phyloP scores from a whole-genome alignment of 53 echinoderm and acorn worm species.

The Glandiceps talaboti region DNA sequence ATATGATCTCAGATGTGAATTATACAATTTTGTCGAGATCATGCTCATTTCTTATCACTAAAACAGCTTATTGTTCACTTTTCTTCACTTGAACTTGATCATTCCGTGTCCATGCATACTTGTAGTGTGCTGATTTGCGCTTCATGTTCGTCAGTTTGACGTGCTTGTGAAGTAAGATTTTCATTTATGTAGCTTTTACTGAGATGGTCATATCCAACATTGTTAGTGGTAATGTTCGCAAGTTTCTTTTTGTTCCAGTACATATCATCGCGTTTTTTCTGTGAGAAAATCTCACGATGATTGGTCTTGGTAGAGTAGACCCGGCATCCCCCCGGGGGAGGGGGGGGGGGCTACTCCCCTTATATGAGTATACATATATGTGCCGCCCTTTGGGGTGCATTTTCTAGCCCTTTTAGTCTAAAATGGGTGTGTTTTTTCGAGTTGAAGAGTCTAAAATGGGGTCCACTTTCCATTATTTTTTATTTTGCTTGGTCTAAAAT shows the following conservation, averaged over 20 bases:
- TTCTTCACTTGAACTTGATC: neutral
- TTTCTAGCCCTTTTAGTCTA: too few relatives aligned
- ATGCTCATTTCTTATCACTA: neutral
- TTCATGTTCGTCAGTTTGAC: neutral
- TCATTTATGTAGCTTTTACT: neutral
- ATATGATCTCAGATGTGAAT: neutral
- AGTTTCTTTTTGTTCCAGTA: neutral
- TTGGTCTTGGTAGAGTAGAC: neutral
- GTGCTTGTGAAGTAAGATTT: neutral
- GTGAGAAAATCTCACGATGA: neutral
- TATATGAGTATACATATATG: too few relatives aligned
- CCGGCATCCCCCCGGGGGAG: too few relatives aligned
- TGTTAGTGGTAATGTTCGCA: neutral
- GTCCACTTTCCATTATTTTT: too few relatives aligned
- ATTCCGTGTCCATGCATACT: neutral
- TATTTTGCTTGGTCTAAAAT: too few relatives aligned
- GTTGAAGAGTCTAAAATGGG: too few relatives aligned
- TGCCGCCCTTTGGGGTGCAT: too few relatives aligned
- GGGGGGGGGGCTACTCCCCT: too few relatives aligned
- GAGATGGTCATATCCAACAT: neutral
- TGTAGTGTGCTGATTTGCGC: neutral
- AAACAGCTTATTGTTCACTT: neutral
- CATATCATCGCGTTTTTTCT: neutral
- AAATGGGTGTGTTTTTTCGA: too few relatives aligned
- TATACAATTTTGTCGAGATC: neutral